A percentile compares a stretch with the other conserved stretches of the same genome.
These are phyloP conservation scores for Himalopsyche anomala DNA, from an alignment of 2,888 invertebrate species.

Conservation along the genomic window DNA sequence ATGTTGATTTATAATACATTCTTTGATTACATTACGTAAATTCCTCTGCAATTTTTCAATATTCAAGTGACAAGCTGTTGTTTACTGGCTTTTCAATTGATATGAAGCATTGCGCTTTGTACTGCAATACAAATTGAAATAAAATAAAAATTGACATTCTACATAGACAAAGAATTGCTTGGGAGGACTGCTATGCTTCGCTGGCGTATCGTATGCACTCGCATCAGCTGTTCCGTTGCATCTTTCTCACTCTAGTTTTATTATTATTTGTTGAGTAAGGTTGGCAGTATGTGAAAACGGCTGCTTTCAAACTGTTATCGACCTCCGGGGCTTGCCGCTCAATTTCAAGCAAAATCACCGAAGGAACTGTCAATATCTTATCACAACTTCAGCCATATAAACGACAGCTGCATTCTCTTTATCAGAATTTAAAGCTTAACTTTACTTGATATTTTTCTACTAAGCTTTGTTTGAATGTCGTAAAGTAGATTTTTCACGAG, in stretches of 20 bases:
- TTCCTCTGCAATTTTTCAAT: too few species aligned
- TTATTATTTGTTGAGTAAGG: background rate
- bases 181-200: background rate
- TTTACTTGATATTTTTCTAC: background rate
- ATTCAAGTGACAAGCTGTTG: too few species aligned
- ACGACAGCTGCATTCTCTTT: background rate
- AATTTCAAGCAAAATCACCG: conserved; percentile 1
- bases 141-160: conserved; percentile 10
- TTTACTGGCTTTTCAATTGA: background rate
- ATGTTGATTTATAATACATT: too few species aligned
- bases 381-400: background rate
- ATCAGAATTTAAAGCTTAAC: background rate
- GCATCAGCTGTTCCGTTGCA: conserved; percentile 11
- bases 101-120: conserved; percentile 2
- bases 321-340: conserved; percentile 21
- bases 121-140: conserved; percentile 9
- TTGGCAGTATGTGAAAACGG: conserved; percentile 17
- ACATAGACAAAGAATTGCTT: conserved; percentile 2
- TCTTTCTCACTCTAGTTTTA: background rate
- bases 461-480: background rate
- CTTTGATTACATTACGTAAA: too few species aligned
- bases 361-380: conserved; percentile 16
- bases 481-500: background rate
- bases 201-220: conserved; percentile 2
- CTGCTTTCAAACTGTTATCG: background rate